phyloP scores from a whole-genome alignment of 2,113 vertebrate species.

The Calonectris borealis region DNA sequence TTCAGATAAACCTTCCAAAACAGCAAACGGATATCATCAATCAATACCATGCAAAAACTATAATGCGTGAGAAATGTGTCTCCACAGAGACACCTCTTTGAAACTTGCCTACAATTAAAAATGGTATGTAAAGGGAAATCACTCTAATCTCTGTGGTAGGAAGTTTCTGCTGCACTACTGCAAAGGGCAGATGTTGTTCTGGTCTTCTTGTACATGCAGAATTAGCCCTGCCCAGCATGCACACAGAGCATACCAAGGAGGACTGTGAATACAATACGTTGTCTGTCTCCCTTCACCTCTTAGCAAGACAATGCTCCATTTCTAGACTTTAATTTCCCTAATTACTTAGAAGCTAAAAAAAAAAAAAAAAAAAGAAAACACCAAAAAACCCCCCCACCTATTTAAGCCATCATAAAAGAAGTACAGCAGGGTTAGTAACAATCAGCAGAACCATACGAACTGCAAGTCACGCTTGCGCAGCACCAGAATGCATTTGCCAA shows the following conservation, averaged over 20 bases:
- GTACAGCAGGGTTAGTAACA: background rate
- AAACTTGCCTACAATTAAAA: background rate
- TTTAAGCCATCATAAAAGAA: background rate
- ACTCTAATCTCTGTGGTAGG: rapidly evolving
- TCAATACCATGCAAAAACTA: background rate
- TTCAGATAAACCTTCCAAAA: background rate
- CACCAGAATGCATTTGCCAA: background rate
- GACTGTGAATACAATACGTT: background rate
- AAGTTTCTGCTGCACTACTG: background rate
- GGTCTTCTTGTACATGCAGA: background rate
- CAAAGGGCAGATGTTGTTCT: background rate
- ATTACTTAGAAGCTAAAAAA: background rate
- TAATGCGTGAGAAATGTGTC: background rate
- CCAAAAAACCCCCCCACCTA: background rate
- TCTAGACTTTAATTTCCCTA: background rate
- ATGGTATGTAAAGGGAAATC: background rate
- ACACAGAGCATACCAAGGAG: background rate
- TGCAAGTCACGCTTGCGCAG: background rate
- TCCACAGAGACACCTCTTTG: background rate
- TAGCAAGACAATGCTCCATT: background rate
- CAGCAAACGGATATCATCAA: background rate
- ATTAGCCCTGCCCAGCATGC: background rate
- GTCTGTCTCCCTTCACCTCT: background rate
- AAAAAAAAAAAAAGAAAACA: no score
- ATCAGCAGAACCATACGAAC: background rate